Evolutionary conservation across 1,140 invertebrate genomes (phyloP).

Genomic region (Leptopilina boulardi): DNA sequence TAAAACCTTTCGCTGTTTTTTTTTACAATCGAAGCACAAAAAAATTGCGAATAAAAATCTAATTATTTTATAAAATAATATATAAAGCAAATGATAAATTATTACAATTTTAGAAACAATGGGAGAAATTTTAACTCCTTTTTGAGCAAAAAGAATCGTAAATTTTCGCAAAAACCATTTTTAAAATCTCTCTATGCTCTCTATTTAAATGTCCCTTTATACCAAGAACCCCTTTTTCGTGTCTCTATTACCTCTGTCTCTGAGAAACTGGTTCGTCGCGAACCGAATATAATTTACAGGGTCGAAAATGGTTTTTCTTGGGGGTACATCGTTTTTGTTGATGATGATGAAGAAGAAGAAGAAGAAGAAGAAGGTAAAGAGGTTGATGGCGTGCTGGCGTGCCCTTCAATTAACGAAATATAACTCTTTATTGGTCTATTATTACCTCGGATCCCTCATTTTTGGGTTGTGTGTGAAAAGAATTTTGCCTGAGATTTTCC

Average conservation of each 20-base stretch:
- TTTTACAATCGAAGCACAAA: too few relatives aligned
- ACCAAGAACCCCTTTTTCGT: conserved; percentile 19
- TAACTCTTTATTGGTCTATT: conserved; percentile 50
- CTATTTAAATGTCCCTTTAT: not conserved
- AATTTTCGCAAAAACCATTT: too few relatives aligned
- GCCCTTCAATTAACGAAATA: conserved; percentile 49
- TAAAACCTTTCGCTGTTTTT: too few relatives aligned
- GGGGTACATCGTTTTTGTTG: conserved; percentile 40
- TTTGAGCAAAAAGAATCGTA: too few relatives aligned
- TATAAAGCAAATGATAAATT: too few relatives aligned
- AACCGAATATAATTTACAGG: conserved; percentile 58
- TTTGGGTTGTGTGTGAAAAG: not conserved
- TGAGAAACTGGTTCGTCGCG: conserved; percentile 51
- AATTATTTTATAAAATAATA: too few relatives aligned
- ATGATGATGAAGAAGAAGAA: conserved; percentile 37
- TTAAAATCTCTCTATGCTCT: too few relatives aligned
- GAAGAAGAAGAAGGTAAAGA: conserved; percentile 36
- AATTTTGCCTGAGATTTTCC: conserved; percentile 26
- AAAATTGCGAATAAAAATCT: too few relatives aligned
- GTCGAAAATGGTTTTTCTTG: conserved; percentile 40
- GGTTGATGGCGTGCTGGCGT: not conserved
- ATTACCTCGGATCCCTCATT: conserved; percentile 38
- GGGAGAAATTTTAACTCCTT: too few relatives aligned
- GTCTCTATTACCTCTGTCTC: conserved; percentile 41
- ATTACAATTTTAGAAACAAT: too few relatives aligned